Evolutionary conservation across 2,888 invertebrate species (phyloP).

Genomic region (Strigamia transsilvanica): DNA sequence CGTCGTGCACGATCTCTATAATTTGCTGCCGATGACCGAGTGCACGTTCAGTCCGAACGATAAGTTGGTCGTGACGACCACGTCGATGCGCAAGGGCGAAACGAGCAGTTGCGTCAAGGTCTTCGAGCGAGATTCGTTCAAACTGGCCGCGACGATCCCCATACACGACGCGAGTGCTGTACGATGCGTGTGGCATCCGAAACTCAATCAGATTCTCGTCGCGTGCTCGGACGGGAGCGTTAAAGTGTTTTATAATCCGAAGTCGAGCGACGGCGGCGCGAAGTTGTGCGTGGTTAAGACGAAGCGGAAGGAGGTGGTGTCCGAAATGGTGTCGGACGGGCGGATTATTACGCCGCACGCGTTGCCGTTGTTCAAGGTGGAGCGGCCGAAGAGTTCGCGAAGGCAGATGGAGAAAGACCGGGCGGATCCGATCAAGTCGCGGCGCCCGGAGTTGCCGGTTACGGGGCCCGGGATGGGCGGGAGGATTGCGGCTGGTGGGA

Average conservation of each 20-base stretch:
- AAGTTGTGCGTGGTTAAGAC: constrained; percentile 86
- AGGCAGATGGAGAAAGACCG: constrained; percentile 92
- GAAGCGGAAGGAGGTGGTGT: constrained; percentile 78
- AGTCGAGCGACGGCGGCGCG: constrained; percentile 83
- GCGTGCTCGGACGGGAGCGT: constrained; percentile 90
- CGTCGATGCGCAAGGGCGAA: constrained; percentile 76
- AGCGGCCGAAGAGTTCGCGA: constrained; percentile 84
- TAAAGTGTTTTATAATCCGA: constrained; percentile 89
- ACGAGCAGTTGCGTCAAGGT: constrained; percentile 77
- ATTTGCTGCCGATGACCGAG: constrained; percentile 75
- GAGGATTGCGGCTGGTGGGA: constrained; percentile 91
- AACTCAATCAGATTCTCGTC: constrained; percentile 94
- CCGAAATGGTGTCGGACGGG: constrained; percentile 86
- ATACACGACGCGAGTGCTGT: constrained; percentile 82
- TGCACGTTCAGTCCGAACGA: constrained; percentile 91
- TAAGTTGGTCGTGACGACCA: constrained; percentile 84
- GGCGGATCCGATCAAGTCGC: constrained; percentile 69
- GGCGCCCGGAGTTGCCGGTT: constrained; percentile 69
- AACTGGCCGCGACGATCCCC: constrained; percentile 76
- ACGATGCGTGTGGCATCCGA: constrained; percentile 93
- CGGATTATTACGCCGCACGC: constrained; percentile 97
- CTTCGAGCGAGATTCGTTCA: constrained; percentile 79
- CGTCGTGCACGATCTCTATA: constrained; percentile 75
- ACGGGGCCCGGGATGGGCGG: constrained; percentile 76
- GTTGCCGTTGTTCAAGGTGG: constrained; percentile 91